Conservation (phyloP, 2,113 vertebrate species). For the Indicator indicator region DNA sequence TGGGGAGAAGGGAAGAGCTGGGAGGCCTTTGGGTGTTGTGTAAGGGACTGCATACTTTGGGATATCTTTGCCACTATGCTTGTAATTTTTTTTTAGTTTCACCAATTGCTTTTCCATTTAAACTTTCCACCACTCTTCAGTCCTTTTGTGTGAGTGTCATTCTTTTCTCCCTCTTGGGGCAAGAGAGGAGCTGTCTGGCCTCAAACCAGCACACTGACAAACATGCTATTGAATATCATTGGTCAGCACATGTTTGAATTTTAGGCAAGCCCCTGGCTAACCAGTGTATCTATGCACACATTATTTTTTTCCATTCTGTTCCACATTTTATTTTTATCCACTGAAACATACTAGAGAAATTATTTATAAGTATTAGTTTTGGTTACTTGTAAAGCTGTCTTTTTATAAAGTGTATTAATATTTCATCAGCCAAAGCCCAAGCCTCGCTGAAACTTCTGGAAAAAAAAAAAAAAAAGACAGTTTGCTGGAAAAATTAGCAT, state of each 20-base stretch:
- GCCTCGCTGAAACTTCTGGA: not conserved
- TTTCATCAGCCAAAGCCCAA: not conserved
- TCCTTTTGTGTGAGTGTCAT: too few species aligned
- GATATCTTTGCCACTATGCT: too few species aligned
- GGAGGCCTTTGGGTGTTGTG: too few species aligned
- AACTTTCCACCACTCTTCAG: too few species aligned
- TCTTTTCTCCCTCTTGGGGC: too few species aligned
- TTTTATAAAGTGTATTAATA: not conserved
- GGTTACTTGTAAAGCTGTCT: not conserved
- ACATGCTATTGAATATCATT: not conserved
- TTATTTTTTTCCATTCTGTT: not conserved
- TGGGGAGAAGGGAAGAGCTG: too few species aligned
- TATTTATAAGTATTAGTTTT: not conserved
- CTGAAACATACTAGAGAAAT: not conserved
- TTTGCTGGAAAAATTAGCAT: not conserved
- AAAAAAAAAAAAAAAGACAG: not conserved
- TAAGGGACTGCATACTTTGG: too few species aligned
- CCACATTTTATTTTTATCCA: not conserved
- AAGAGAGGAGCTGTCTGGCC: too few species aligned
- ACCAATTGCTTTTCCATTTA: too few species aligned
- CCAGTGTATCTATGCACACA: not conserved
- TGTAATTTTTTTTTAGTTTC: too few species aligned
- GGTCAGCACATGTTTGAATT: not conserved
- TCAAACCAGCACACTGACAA: not conserved
- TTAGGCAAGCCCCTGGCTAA: not conserved